Evolutionary conservation across 2,888 invertebrate genomes (phyloP), one percentile per base, ranked within the genome.

Genomic region (Mesorhabditis belari): DNA sequence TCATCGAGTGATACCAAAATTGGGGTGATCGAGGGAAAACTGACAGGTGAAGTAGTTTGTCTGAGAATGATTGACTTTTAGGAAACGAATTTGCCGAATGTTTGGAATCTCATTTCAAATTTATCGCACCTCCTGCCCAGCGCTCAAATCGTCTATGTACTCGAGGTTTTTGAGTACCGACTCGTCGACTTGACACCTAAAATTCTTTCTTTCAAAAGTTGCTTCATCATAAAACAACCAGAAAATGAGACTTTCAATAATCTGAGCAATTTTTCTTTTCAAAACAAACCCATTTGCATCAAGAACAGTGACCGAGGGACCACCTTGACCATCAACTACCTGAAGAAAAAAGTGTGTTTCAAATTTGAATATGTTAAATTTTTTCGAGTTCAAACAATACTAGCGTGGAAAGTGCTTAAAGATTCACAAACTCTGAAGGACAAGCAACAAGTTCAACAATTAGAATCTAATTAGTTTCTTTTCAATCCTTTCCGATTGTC

Each of bases 301-400:
- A 49, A 80, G 65, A 12, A 80, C 80, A 56, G 69, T 72, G 9
- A 80, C 77, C 35, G 73, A 73, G 3, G 71, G 65, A 6, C 80
- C 80, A 19, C 77, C 79, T 49, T 80, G 80, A n/a, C 80, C 80
- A 62, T 80, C 79, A 62, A 75, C 72, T 35, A 35, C 44, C 44
- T 35, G 44, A 35, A 35, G n/a, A 2, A 9, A n/a, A n/a, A n/a
- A n/a, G n/a, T n/a, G n/a, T n/a, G n/a, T n/a, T n/a, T n/a, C n/a
- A n/a, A n/a, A n/a, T n/a, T n/a, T n/a, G n/a, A n/a, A n/a, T n/a
- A n/a, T n/a, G n/a, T n/a, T n/a, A n/a, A n/a, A n/a, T n/a, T n/a
- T n/a, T n/a, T n/a, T n/a, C n/a, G n/a, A n/a, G n/a, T n/a, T n/a
- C n/a, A n/a, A n/a, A n/a, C n/a, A n/a, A n/a, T n/a, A n/a, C n/a